Evolutionary conservation across 2,113 vertebrate species (phyloP), one percentile per base, ranked within the genome.

Genomic region (Stictonetta naevosa): DNA sequence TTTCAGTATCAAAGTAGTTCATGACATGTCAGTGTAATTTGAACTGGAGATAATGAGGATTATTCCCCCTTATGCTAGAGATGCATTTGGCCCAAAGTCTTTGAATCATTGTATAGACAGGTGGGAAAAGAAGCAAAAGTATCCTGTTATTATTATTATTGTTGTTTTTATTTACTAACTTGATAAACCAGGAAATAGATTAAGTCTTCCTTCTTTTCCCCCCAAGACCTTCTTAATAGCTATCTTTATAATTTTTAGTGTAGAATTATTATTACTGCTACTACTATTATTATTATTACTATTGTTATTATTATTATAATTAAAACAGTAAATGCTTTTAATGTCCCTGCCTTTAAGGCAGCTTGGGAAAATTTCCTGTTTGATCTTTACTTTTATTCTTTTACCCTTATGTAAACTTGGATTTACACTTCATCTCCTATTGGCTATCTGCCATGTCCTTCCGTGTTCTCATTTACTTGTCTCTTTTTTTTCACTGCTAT

Each of bases 401-500:
- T 78, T 15, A 34, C 29, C 34, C 23, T 60, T 76, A 40, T 48
- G 10, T 87, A 91, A 92, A 92, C 62, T 68, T 87, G 42, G 58
- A 38, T 88, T 92, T 81, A 31, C 23, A 23, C 11, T 75, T 12
- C 17, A 53, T 90, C 56, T 74, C 19, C 4, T 60, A 8, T 7
- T 89, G 86, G 83, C 60, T 78, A 63, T 75, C 73, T 95, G 64
- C 91, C 56, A 53, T 1, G 13, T 86, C 31, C 76, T 88, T 83
- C 63, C 92, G 36, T 62, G 21, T 46, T 92, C 64, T 90, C 86
- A 55, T 86, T 92, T 88, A 72, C 50, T 88, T 88, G n/a, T 81
- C n/a, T 50, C 21, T 88, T 58, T 80, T 80, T 34, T 81, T 89
- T 95, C 1, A 0, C 28, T 83, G 29, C 23, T 93, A 8, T 83